Evolutionary conservation across 2,113 vertebrate species (phyloP), one percentile per base, ranked within the genome.

Genomic region (Istiophorus platypterus): DNA sequence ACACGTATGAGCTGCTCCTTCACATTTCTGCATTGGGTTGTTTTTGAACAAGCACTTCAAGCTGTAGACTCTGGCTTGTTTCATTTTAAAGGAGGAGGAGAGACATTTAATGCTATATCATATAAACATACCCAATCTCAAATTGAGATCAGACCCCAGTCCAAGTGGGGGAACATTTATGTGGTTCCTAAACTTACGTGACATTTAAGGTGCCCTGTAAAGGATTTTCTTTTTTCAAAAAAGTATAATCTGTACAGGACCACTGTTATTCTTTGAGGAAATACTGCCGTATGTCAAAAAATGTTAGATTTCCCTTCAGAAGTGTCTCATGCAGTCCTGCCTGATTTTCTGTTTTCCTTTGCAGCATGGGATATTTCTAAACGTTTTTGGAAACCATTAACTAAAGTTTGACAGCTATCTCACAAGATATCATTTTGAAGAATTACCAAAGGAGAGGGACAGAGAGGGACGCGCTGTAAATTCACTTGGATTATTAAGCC

Each of bases 361-460:
- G 41, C 89, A 95, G 93, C 89, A 94, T 91, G 93, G 91, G 78
- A 94, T 94, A 87, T 93, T 92, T 63, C 82, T 86, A 89, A 92
- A 90, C 80, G 75, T 83, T 80, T 71, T 85, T 29, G 81, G 91
- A 81, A 76, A 84, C 75, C 80, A 89, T 78, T 86, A 90, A 90
- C 85, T 89, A 72, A 86, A 78, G 81, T 85, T 68, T 79, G 70
- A 82, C 84, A 79, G 84, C 82, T 66, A 45, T 45, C 54, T 61
- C 65, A 63, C 49, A 37, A 85, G 66, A 67, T 70, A 76, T 82
- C 82, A 72, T 85, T 90, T 91, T 68, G 81, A 58, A 66, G 39
- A 79, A 58, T 26, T 78, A 78, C 62, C 57, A 61, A 66, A 67
- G 85, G 70, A 86, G 84, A 88, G 82, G n/a, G n/a, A n/a, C 65